phyloP scores from a whole-genome alignment of 2,113 vertebrate genomes.

The Himantopus leucocephalus region DNA sequence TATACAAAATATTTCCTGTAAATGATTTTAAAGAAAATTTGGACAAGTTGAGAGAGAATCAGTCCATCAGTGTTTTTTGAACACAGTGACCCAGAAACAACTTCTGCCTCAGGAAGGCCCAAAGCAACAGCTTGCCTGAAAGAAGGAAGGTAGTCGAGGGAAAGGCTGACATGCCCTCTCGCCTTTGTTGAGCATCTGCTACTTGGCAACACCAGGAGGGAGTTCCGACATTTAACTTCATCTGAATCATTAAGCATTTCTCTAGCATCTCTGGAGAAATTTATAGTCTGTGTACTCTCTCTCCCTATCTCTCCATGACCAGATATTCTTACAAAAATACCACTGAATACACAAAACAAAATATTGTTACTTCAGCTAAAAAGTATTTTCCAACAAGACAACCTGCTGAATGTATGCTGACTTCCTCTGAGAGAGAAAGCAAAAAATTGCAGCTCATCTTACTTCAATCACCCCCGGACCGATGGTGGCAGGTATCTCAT shows the following conservation, averaged over 20 bases:
- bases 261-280: not conserved
- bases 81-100: not conserved
- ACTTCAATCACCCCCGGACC: not conserved
- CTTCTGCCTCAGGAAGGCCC: not conserved
- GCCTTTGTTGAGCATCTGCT: not conserved
- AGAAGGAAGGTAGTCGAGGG: not conserved
- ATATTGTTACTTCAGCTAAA: not conserved
- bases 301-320: not conserved
- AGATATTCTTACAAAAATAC: not conserved
- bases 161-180: not conserved
- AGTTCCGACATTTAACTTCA: not conserved
- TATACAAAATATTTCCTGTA: not conserved
- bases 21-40: not conserved
- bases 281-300: not conserved
- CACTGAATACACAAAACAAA: not conserved
- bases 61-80: not conserved
- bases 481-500: rapidly evolving
- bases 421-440: not conserved
- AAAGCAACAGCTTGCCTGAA: not conserved
- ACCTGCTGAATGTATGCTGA: not conserved
- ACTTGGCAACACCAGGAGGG: not conserved
- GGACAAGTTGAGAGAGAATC: not conserved
- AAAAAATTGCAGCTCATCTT: not conserved
- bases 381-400: not conserved
- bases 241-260: not conserved